Evolutionary conservation across 2,888 invertebrate species (phyloP).

Genomic region (Drosophila tanythrix): DNA sequence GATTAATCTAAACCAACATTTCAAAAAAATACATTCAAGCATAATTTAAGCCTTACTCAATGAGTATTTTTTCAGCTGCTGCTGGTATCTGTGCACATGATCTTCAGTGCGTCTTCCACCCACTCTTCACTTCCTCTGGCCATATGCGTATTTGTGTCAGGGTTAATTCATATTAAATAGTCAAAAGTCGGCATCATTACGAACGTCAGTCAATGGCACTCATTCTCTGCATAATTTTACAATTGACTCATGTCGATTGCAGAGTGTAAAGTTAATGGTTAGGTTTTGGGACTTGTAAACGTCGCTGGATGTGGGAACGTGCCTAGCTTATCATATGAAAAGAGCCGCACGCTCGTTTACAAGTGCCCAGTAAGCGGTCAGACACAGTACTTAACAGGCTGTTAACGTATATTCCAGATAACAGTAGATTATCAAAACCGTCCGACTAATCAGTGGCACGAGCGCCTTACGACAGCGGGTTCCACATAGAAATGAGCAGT

Average conservation of each 20-base stretch:
- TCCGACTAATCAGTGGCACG: constrained; percentile 64
- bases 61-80: constrained; percentile 15
- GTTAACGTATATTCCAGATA: constrained; percentile 33
- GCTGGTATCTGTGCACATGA: constrained; percentile 2
- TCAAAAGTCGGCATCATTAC: constrained; percentile 20
- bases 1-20: too few species aligned
- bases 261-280: constrained; percentile 12
- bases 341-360: constrained; percentile 22
- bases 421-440: constrained; percentile 14
- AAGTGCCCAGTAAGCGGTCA: constrained; percentile 26
- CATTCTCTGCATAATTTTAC: constrained; percentile 36
- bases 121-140: constrained; percentile 4
- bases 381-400: constrained; percentile 40
- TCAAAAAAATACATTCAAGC: not conserved
- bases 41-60: not conserved
- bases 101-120: constrained; percentile 7
- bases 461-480: constrained; percentile 33
- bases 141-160: constrained; percentile 49
- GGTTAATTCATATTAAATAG: constrained; percentile 28
- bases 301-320: constrained; percentile 39
- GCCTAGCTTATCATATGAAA: constrained; percentile 47
- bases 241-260: not conserved
- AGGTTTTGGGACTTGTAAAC: constrained; percentile 13
- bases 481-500: not conserved
- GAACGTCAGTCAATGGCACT: constrained; percentile 21